Evolutionary conservation across 2,797 vertebrate species (phyloP), one percentile per base, ranked within the genome.

Genomic region (Hemibagrus guttatus): DNA sequence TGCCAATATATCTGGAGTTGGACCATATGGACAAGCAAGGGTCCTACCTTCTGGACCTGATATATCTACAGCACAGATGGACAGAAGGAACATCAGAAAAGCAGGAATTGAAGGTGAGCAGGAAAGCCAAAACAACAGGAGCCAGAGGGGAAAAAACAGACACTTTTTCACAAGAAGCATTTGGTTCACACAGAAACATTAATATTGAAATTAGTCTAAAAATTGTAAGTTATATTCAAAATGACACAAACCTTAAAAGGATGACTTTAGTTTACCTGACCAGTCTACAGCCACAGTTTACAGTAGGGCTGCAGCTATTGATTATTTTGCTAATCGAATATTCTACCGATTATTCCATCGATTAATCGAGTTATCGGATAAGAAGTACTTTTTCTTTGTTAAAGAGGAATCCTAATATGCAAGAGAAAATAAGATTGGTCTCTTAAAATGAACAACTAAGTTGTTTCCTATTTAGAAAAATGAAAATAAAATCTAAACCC

Each of bases 21-120:
- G 28, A 19, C 68, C 5, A 9, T 72, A 85, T 83, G 72, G 52
- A 84, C 86, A 92, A 78, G 82, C 80, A 81, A 84, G 64, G 49
- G 28, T 94, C 97, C 92, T 98, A 99, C 98, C 98, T 99, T 99
- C 93, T 99, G 98, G 88, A 99, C 97, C 94, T 99, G 97, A 95
- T 97, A 99, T 95, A 98, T 97, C 98, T 98, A 95, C 49, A 92
- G 86, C 88, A 28, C 90, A 88, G 54, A 85, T 91, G 66, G 49
- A 76, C 87, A 66, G 86, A 92, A 84, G 81, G 58, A 80, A 68
- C 85, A 91, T 84, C 87, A 75, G 87, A 92, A 78, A 91, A 90
- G 93, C 19, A 91, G 88, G 28, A 28, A 12, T 23, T 42, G 59
- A 26, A 88, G 58, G 87, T 59, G 80, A 87, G 63, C 56, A 79